Evolutionary conservation across 2,113 vertebrate genomes (phyloP).

Genomic region (Fregata magnificens): DNA sequence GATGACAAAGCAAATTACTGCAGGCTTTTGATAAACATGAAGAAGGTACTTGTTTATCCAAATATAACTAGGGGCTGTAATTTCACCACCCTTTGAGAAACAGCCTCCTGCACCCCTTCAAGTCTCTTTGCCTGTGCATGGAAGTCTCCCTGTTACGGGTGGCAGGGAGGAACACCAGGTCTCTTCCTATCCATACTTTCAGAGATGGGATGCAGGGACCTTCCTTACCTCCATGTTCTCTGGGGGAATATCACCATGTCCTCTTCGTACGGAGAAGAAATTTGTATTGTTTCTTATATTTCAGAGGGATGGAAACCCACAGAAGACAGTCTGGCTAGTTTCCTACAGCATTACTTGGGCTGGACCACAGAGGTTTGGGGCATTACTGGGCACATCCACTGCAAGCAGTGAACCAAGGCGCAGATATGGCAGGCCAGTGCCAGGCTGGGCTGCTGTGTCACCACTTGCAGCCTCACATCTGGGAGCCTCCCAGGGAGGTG

Average conservation of each 20-base stretch:
- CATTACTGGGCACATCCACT: accelerated
- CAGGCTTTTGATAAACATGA: not conserved
- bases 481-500: not conserved
- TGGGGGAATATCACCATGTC: not conserved
- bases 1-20: not conserved
- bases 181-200: not conserved
- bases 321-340: not conserved
- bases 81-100: not conserved
- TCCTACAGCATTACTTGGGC: not conserved
- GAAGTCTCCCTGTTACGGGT: accelerated
- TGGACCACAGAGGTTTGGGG: not conserved
- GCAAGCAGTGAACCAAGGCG: not conserved
- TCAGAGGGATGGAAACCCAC: not conserved
- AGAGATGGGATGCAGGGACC: not conserved
- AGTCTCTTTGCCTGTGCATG: not conserved
- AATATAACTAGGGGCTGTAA: not conserved
- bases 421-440: not conserved
- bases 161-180: not conserved
- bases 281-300: not conserved
- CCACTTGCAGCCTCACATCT: accelerated
- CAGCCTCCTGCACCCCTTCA: not conserved
- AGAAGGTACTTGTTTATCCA: not conserved
- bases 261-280: not conserved
- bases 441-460: not conserved
- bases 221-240: not conserved